Evolutionary conservation across 2,113 vertebrate genomes (phyloP).

Genomic region (Trichechus manatus): DNA sequence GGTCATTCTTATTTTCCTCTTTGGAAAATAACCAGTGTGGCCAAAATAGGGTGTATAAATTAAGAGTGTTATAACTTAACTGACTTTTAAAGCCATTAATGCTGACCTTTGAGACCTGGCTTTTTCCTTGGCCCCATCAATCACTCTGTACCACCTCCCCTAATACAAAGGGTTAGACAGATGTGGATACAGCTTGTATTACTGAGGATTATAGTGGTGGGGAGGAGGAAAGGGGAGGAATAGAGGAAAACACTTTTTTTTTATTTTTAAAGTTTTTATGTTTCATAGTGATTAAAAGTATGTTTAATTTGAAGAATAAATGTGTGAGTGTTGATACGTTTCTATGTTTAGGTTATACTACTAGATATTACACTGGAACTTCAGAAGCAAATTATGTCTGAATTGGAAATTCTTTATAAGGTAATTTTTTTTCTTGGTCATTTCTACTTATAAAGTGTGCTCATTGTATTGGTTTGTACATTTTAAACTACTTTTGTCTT

Average conservation of each 20-base stretch:
- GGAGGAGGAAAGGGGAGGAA: background rate
- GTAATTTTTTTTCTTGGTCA: constrained; percentile 83
- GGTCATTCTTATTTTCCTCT: constrained; percentile 40
- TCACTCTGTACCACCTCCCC: constrained; percentile 67
- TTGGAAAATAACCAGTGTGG: constrained; percentile 70
- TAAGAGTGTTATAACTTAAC: constrained; percentile 68
- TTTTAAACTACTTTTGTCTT: constrained; percentile 67
- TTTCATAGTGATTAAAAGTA: constrained; percentile 41
- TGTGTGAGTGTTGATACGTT: constrained; percentile 61
- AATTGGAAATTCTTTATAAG: constrained; percentile 99
- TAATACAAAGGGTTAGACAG: constrained; percentile 58
- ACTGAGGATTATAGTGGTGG: background rate
- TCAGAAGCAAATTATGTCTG: constrained; percentile 99
- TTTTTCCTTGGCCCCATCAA: constrained; percentile 61
- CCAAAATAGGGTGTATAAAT: constrained; percentile 72
- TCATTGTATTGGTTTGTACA: background rate
- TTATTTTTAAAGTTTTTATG: background rate
- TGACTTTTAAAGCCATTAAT: constrained; percentile 76
- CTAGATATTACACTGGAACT: constrained; percentile 98
- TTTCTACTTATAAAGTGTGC: constrained; percentile 21
- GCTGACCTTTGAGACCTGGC: constrained; percentile 68
- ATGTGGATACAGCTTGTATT: constrained; percentile 38
- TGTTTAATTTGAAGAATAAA: constrained; percentile 60
- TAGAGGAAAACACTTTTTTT: background rate
- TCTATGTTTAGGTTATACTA: constrained; percentile 93